These are phyloP conservation scores for Andrena trimmerana DNA, from an alignment of 2,888 invertebrate genomes.

Conservation along the genomic window DNA sequence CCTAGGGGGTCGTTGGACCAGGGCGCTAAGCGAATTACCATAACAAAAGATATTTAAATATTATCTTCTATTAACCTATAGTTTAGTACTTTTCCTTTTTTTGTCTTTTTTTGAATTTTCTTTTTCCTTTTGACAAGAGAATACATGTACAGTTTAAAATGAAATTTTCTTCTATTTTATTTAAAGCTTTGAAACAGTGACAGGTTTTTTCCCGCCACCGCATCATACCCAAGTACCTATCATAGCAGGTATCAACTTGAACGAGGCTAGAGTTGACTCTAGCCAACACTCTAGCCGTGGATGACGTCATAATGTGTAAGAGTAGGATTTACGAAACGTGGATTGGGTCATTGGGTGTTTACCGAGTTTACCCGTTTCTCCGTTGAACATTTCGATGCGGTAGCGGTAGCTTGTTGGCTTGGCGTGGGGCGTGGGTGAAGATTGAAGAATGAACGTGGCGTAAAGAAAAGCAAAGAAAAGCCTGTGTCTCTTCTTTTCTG, in stretches of 20 bases:
- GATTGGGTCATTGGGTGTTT: too few relatives aligned
- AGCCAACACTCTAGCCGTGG: too few relatives aligned
- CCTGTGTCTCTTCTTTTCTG: not conserved
- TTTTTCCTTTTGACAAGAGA: not conserved
- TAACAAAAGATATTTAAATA: constrained; percentile 82
- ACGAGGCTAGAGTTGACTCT: too few relatives aligned
- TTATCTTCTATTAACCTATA: constrained; percentile 83
- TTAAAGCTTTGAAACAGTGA: not conserved
- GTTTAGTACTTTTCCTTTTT: constrained; percentile 77
- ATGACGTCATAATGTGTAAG: too few relatives aligned
- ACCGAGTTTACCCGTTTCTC: constrained; percentile 11
- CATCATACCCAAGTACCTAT: too few relatives aligned
- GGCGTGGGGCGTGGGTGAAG: constrained; percentile 2
- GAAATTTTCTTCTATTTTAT: not conserved
- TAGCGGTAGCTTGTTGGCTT: too few relatives aligned
- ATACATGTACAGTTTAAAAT: not conserved
- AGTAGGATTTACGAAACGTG: too few relatives aligned
- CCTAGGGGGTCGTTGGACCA: constrained; percentile 83
- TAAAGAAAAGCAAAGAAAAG: not conserved
- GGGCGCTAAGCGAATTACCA: constrained; percentile 82
- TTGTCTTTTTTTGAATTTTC: constrained; percentile 53
- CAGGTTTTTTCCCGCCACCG: too few relatives aligned
- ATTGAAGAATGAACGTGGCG: constrained; percentile 2
- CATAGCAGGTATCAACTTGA: too few relatives aligned
- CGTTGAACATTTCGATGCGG: not conserved